Evolutionary conservation across 2,797 vertebrate species (phyloP).

Genomic region (Paramormyrops hopkinsi): DNA sequence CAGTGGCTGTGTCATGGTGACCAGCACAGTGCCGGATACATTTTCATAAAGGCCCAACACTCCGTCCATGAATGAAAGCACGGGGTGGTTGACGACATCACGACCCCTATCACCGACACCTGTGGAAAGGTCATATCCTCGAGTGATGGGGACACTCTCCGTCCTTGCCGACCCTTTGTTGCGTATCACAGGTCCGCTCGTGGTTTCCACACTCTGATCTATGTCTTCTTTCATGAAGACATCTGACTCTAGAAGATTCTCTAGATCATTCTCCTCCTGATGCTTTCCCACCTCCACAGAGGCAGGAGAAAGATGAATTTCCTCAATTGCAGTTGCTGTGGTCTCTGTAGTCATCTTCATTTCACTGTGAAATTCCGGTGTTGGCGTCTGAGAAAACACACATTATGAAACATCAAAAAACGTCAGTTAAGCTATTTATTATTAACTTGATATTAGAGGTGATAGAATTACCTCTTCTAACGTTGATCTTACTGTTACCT

Average conservation of each 20-base stretch:
- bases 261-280: constrained; percentile 4
- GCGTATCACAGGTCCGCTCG: neutral
- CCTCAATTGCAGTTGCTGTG: neutral
- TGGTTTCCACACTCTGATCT: neutral
- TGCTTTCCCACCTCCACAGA: neutral
- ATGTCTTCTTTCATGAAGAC: neutral
- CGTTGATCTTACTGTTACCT: neutral
- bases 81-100: neutral
- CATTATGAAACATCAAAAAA: neutral
- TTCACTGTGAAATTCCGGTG: neutral
- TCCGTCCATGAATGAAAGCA: neutral
- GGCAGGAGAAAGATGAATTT: neutral
- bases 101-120: neutral
- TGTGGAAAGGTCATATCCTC: neutral
- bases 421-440: neutral
- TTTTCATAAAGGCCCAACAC: neutral
- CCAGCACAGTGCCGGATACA: constrained; percentile 16
- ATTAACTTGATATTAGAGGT: neutral
- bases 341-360: neutral
- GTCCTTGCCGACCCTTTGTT: neutral
- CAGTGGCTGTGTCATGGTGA: constrained; percentile 16
- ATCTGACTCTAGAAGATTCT: constrained; percentile 3
- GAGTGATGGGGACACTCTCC: neutral
- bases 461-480: neutral
- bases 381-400: neutral